phyloP scores from a whole-genome alignment of 2,113 vertebrate species.

The Actinemys pallida region DNA sequence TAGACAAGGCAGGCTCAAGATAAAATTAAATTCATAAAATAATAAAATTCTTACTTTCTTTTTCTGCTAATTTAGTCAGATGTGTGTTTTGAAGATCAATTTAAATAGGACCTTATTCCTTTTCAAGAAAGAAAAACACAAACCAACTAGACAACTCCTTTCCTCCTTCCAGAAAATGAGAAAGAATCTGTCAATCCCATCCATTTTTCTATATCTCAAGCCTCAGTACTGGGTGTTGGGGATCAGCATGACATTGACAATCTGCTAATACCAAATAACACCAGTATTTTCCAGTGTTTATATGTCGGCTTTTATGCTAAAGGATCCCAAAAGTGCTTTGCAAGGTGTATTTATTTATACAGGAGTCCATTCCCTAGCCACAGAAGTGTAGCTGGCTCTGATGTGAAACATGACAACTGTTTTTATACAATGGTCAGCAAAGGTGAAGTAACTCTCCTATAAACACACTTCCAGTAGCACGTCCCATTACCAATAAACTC shows the following conservation, averaged over 20 bases:
- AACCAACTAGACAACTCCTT: neutral
- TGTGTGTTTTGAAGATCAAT: neutral
- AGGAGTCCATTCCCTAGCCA: no score
- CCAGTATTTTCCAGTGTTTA: no score
- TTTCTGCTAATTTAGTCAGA: neutral
- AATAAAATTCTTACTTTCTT: neutral
- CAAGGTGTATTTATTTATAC: no score
- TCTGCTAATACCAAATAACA: no score
- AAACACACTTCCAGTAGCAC: neutral
- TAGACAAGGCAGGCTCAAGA: slow-evolving; percentile 2
- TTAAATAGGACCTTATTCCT: neutral
- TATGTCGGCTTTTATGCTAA: no score
- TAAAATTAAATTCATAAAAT: neutral
- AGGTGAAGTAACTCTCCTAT: neutral
- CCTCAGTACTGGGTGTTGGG: neutral
- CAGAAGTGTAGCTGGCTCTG: neutral
- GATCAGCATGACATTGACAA: no score
- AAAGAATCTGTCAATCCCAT: neutral
- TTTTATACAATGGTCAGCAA: neutral
- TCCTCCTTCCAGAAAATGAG: neutral
- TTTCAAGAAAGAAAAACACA: neutral
- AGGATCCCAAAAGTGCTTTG: no score
- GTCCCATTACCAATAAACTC: neutral
- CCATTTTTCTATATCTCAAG: neutral
- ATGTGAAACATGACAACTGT: neutral